These are phyloP conservation scores for Callocephalon fimbriatum DNA, from an alignment of 2,113 vertebrate genomes.

Conservation along the genomic window DNA sequence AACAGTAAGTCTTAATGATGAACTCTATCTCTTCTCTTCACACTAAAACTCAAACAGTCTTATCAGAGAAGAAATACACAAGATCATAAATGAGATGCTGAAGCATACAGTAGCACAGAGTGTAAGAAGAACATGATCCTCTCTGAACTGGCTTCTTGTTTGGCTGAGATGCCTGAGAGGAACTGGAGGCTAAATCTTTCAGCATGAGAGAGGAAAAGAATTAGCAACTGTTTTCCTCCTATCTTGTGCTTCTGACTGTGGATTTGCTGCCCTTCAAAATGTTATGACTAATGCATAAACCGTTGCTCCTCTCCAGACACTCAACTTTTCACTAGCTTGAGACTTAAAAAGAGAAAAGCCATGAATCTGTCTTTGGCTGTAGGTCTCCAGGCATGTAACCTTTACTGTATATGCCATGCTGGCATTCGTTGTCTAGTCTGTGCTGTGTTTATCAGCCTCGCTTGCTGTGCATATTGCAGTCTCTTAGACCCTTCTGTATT, in stretches of 20 bases:
- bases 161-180: neutral
- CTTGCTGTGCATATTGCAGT: neutral
- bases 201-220: neutral
- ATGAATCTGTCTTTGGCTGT: conserved; percentile 7
- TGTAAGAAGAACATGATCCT: neutral
- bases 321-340: conserved; percentile 19
- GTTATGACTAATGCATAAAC: conserved; percentile 33
- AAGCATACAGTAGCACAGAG: neutral
- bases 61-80: neutral
- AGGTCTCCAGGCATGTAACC: conserved; percentile 44
- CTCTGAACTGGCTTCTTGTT: neutral
- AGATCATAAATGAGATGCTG: neutral
- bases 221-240: neutral
- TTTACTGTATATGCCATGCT: neutral
- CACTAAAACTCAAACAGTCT: neutral
- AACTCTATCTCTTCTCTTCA: neutral
- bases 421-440: neutral
- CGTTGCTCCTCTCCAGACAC: neutral
- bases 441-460: neutral
- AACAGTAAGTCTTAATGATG: neutral
- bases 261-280: conserved; percentile 37
- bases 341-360: neutral
- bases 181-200: neutral
- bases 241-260: neutral
- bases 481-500: neutral